These are phyloP conservation scores for Ceyx cyanopectus DNA, from an alignment of 2,113 vertebrate genomes.

Conservation along the genomic window DNA sequence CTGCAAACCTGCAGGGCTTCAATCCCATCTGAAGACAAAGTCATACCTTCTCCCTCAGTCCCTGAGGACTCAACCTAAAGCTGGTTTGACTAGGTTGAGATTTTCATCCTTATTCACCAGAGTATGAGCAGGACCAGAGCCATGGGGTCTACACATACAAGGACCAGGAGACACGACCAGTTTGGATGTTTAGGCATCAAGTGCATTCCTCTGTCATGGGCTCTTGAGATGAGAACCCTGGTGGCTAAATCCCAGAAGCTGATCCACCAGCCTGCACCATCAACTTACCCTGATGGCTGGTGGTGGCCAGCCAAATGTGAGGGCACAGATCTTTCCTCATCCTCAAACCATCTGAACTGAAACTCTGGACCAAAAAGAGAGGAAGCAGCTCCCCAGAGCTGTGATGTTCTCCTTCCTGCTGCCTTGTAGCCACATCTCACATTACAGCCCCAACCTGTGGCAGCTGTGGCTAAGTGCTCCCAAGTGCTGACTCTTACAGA, in stretches of 20 bases:
- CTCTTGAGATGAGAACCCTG: not conserved
- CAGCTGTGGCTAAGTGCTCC: not conserved
- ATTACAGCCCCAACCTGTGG: not conserved
- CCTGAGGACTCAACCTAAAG: not conserved
- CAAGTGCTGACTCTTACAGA: not conserved
- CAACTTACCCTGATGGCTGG: not conserved
- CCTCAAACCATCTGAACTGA: not conserved
- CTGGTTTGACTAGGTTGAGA: not conserved
- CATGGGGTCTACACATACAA: rapidly evolving
- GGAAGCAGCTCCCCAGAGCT: not conserved
- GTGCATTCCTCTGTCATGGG: not conserved
- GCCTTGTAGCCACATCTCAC: not conserved
- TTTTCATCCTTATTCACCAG: not conserved
- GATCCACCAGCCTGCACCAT: rapidly evolving
- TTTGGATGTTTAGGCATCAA: not conserved
- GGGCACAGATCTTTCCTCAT: not conserved
- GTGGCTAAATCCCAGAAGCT: not conserved
- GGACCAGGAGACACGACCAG: not conserved
- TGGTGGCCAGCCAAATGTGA: not conserved
- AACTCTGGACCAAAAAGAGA: not conserved
- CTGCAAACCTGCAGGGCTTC: not conserved
- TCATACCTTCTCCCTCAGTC: not conserved
- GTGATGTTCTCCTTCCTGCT: rapidly evolving
- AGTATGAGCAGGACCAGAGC: not conserved
- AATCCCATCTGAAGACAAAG: not conserved